phyloP scores from a whole-genome alignment of 2,888 invertebrate species.

The Orchesella flavescens region DNA sequence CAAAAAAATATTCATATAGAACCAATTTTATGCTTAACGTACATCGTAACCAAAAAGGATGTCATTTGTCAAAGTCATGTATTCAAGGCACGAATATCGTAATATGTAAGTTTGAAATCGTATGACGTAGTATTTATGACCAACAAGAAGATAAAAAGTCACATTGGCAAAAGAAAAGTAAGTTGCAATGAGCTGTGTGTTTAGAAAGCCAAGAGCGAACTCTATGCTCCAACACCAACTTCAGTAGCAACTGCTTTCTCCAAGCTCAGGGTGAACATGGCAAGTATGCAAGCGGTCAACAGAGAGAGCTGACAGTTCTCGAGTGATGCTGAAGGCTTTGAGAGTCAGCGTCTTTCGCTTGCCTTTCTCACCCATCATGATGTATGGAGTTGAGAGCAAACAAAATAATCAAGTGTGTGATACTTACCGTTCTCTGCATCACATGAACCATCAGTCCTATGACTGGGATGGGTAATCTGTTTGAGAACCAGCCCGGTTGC shows the following conservation, averaged over 20 bases:
- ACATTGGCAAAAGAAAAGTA: too few relatives aligned
- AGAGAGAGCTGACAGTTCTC: conserved; percentile 47
- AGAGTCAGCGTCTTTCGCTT: background rate
- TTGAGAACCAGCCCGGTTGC: conserved; percentile 85
- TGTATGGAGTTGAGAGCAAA: background rate
- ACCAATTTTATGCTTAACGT: too few relatives aligned
- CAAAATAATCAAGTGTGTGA: background rate
- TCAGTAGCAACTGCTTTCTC: background rate
- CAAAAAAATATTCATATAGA: too few relatives aligned
- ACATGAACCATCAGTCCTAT: conserved; percentile 58
- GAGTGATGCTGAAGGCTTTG: conserved; percentile 13
- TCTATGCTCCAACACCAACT: background rate
- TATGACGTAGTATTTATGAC: too few relatives aligned
- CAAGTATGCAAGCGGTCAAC: background rate
- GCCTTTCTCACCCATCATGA: background rate
- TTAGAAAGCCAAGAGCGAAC: background rate
- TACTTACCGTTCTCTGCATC: conserved; percentile 69
- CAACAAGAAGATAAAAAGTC: too few relatives aligned
- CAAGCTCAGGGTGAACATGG: background rate
- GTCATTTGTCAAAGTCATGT: too few relatives aligned
- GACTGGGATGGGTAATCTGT: conserved; percentile 79
- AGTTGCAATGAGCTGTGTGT: background rate
- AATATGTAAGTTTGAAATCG: too few relatives aligned
- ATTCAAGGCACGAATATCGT: too few relatives aligned
- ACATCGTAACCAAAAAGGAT: too few relatives aligned